Percentiles rank a stretch among this genome's conserved stretches.
Evolutionary conservation across 2,888 invertebrate genomes (phyloP).

Genomic region (Netelia fuscicornis): DNA sequence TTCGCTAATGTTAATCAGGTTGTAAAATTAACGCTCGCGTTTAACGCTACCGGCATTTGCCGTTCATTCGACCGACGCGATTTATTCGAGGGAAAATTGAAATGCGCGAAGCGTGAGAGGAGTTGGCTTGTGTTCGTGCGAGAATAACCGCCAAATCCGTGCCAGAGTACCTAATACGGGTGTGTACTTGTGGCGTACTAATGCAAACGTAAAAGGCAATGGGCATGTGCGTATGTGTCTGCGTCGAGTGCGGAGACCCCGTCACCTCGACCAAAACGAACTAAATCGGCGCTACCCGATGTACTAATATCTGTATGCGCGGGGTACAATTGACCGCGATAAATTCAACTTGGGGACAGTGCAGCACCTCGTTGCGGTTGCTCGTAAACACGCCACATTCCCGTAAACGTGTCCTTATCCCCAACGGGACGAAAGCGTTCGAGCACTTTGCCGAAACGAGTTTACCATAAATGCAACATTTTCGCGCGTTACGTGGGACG

Average conservation of each 20-base stretch:
- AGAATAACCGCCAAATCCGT: background rate
- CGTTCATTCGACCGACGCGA: background rate
- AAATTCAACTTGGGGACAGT: slow-evolving; percentile 28
- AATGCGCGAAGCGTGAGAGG: background rate
- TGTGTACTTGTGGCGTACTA: slow-evolving; percentile 1
- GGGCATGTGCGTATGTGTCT: background rate
- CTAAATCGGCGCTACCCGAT: slow-evolving; percentile 27
- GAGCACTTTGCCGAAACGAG: background rate
- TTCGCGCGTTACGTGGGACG: background rate
- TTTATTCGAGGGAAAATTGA: background rate
- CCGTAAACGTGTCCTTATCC: slow-evolving; percentile 1
- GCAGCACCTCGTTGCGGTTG: slow-evolving; percentile 22
- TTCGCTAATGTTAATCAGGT: too few relatives aligned
- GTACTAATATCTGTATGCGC: slow-evolving; percentile 13
- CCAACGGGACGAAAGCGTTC: background rate
- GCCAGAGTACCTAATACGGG: background rate
- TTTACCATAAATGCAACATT: background rate
- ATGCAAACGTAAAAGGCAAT: background rate
- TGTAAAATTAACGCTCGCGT: too few relatives aligned
- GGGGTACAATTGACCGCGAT: slow-evolving; percentile 1
- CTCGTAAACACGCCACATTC: slow-evolving; percentile 7
- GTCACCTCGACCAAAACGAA: slow-evolving; percentile 24
- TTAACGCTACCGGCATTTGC: background rate
- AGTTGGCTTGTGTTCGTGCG: background rate
- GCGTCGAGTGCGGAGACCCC: background rate